Conservation (phyloP, 2,797 vertebrate genomes). For the Ctenosaura bakeri region DNA sequence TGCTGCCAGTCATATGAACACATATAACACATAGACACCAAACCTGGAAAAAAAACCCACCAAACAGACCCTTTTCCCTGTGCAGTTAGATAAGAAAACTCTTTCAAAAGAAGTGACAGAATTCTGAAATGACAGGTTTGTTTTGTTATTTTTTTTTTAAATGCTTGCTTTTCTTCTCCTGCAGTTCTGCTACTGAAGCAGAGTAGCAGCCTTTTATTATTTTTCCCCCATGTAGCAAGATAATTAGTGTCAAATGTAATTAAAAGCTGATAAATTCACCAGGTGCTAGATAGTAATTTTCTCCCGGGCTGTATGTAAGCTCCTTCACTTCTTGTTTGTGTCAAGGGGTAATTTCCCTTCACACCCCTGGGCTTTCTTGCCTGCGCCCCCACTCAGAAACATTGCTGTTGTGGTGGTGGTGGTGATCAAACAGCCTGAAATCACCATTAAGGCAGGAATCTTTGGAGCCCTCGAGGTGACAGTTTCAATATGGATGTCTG, state of each 20-base stretch:
- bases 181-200: not conserved
- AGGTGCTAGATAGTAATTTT: conserved; percentile 41
- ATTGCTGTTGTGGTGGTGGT: not conserved
- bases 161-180: not conserved
- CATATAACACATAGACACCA: not conserved
- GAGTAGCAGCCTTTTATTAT: conserved; percentile 26
- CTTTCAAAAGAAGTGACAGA: conserved; percentile 22
- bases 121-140: not conserved
- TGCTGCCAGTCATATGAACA: not conserved
- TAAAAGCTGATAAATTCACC: conserved; percentile 36
- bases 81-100: not conserved
- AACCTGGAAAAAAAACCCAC: fast-evolving
- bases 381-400: not conserved
- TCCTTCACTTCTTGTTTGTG: conserved; percentile 34
- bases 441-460: not conserved
- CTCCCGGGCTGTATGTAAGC: not conserved
- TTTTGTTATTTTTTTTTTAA: not conserved
- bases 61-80: not conserved
- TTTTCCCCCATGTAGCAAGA: not conserved
- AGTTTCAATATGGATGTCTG: not conserved
- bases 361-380: not conserved
- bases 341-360: conserved; percentile 32
- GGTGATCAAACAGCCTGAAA: conserved; percentile 8
- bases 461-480: not conserved
- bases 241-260: conserved; percentile 25